phyloP scores from a whole-genome alignment of 2,113 vertebrate genomes.

The Eurypyga helias region DNA sequence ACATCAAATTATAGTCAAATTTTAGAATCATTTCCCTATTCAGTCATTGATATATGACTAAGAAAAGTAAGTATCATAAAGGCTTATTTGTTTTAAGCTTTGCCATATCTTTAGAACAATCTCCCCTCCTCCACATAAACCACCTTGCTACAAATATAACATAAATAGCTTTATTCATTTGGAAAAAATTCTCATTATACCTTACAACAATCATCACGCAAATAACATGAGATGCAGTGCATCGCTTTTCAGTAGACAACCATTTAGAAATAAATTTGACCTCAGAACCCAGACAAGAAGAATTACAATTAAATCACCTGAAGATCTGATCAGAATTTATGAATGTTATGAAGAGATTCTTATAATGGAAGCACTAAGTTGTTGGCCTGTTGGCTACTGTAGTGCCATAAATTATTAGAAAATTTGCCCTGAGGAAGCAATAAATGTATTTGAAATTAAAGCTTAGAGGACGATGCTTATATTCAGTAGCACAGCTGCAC shows the following conservation, averaged over 20 bases:
- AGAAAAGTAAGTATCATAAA: not conserved
- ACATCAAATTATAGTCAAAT: not conserved
- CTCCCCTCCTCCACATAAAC: not conserved
- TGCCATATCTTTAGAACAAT: not conserved
- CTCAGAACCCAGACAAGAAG: not conserved
- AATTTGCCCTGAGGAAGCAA: not conserved
- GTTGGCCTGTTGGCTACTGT: not conserved
- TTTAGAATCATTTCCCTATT: slow-evolving; percentile 9
- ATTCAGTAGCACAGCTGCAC: not conserved
- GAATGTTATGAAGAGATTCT: not conserved
- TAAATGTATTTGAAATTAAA: not conserved
- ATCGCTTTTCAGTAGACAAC: not conserved
- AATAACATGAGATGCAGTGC: not conserved
- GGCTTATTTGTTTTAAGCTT: slow-evolving; percentile 17
- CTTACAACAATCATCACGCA: not conserved
- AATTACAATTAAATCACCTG: not conserved
- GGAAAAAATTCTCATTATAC: not conserved
- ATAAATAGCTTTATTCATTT: not conserved
- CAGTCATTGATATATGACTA: not conserved
- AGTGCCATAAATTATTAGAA: not conserved
- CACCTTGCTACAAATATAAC: not conserved
- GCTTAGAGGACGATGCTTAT: not conserved
- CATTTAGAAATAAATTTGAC: not conserved
- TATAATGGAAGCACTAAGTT: not conserved
- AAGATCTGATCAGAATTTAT: not conserved